Evolutionary conservation across 1,140 invertebrate species (phyloP), one percentile per base, ranked within the genome.

Genomic region (Cheumatopsyche charites): DNA sequence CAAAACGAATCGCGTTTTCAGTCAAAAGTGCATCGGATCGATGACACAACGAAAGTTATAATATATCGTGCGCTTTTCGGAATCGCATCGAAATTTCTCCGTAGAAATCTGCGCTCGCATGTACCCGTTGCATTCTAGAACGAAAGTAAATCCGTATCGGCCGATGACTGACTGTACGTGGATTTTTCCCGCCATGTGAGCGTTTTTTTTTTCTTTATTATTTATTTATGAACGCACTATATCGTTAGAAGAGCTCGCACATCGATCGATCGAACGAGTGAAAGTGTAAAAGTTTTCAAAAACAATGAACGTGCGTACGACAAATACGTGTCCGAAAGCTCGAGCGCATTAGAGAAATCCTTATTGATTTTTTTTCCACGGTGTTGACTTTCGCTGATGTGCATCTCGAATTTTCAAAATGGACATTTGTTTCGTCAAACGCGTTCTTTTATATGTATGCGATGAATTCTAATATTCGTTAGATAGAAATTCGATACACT

Each of bases 231-330:
- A n/a, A n/a, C n/a, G n/a, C n/a, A n/a, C n/a, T n/a, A n/a, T n/a
- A n/a, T n/a, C n/a, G n/a, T n/a, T n/a, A n/a, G n/a, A n/a, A n/a
- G n/a, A n/a, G 29, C 9, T 4, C 29, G 29, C 29, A 36, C 29
- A 36, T 36, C 3, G 9, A n/a, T n/a, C n/a, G n/a, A n/a, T n/a
- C n/a, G 29, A 36, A 66, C 63, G 42, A 21, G 63, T 45, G 63
- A 66, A 66, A 66, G 63, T 23, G 63, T 43, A 19, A 52, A 65
- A 65, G 41, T 36, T 36, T n/a, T 36, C 29, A 36, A 36, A 36
- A 36, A 65, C 62, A 65, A 65, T 65, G 62, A 15, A 52, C 47
- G 42, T 43, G 62, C 36, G 26, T 36, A 62, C n/a, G 12, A 29
- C 26, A 65, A 19, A 55, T 17, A 55, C 21, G 49, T 55, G 49